A percentile compares a stretch with the other conserved stretches of the same genome.
phyloP scores from a whole-genome alignment of 1,140 invertebrate species.

The Trialeurodes vaporariorum region DNA sequence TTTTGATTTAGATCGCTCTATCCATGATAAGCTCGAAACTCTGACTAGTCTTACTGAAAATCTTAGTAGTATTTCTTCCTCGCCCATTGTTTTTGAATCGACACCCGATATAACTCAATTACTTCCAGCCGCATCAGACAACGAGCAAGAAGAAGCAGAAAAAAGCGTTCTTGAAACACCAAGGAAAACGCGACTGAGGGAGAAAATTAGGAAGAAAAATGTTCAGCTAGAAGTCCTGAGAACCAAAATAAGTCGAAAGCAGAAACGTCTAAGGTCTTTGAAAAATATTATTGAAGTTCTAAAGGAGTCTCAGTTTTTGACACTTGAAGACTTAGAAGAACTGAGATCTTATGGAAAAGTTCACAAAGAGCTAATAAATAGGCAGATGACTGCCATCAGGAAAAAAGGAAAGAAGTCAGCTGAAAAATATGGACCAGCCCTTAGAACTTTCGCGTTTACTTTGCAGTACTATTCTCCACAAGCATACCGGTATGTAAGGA shows the following conservation, averaged over 20 bases:
- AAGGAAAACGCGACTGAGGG: not conserved
- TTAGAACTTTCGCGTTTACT: constrained; percentile 29
- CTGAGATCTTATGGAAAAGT: not conserved
- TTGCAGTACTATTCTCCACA: constrained; percentile 33
- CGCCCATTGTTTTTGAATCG: no score
- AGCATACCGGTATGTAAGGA: constrained; percentile 33
- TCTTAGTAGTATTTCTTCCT: no score
- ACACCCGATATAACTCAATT: no score
- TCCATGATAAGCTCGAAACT: no score
- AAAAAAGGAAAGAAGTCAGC: not conserved
- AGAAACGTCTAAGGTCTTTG: not conserved
- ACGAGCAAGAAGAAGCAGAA: no score
- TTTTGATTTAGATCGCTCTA: no score
- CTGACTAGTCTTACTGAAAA: no score
- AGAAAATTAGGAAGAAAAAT: not conserved
- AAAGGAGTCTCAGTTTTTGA: not conserved
- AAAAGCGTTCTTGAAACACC: no score
- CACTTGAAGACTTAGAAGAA: not conserved
- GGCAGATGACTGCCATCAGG: not conserved
- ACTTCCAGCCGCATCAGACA: no score
- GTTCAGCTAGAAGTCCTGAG: not conserved
- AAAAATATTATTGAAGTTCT: not conserved
- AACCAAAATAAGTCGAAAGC: not conserved
- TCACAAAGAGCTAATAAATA: not conserved
- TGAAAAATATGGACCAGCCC: not conserved